Conservation (phyloP, 2,113 vertebrate species). For the Sminthopsis crassicaudata region DNA sequence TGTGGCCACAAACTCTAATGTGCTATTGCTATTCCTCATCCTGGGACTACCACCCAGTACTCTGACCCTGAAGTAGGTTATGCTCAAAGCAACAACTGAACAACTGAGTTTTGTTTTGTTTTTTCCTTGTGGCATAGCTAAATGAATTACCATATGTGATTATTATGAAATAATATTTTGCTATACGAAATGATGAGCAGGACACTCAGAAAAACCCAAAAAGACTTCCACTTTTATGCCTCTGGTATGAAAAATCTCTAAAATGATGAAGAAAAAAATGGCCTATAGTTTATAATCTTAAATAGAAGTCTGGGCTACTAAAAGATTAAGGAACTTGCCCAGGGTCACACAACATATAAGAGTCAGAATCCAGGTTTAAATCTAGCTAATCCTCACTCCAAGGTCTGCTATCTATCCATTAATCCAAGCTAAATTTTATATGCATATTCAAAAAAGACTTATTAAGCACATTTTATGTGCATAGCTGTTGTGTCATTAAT, state of each 20-base stretch:
- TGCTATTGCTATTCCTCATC: too few relatives aligned
- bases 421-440: not conserved
- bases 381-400: not conserved
- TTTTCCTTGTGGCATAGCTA: too few relatives aligned
- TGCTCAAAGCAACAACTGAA: too few relatives aligned
- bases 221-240: too few relatives aligned
- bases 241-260: not conserved
- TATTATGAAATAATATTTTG: too few relatives aligned
- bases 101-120: too few relatives aligned
- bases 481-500: not conserved
- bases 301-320: not conserved
- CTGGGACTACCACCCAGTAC: too few relatives aligned
- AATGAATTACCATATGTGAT: too few relatives aligned
- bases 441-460: not conserved
- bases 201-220: too few relatives aligned
- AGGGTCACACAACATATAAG: not conserved
- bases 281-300: not conserved
- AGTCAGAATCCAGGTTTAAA: not conserved
- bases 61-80: too few relatives aligned
- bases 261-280: not conserved
- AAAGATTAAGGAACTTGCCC: not conserved
- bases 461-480: not conserved
- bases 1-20: too few relatives aligned
- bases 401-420: not conserved
- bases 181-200: too few relatives aligned